Percentiles rank a stretch among this genome's conserved stretches.
Conservation (phyloP, 1,140 invertebrate species). For the Spodoptera litura region DNA sequence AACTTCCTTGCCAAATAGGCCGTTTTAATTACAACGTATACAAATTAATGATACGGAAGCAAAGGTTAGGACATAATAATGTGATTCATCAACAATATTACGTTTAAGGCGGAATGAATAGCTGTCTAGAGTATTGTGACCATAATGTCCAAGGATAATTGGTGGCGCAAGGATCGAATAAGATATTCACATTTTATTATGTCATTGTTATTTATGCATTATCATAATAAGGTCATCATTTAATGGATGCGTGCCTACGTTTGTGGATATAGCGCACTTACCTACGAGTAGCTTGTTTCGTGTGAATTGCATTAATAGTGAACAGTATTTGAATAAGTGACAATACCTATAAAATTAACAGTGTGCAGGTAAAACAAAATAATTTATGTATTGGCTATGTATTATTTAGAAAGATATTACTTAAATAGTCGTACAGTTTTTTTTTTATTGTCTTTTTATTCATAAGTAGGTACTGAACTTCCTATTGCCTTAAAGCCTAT, state of each 20-base stretch:
- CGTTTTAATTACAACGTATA: conserved; percentile 22
- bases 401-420: too few relatives aligned
- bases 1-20: neutral
- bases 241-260: neutral
- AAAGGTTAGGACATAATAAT: neutral
- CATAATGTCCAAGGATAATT: conserved; percentile 41
- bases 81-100: conserved; percentile 7
- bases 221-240: conserved; percentile 26
- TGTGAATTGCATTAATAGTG: neutral
- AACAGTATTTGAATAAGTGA: neutral
- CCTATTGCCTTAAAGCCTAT: too few relatives aligned
- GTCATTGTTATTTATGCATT: conserved; percentile 33
- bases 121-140: conserved; percentile 24
- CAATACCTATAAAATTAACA: too few relatives aligned
- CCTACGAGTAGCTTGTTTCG: neutral
- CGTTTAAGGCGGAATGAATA: conserved; percentile 28
- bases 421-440: too few relatives aligned
- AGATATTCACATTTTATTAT: conserved; percentile 38
- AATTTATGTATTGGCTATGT: too few relatives aligned
- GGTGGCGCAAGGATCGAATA: conserved; percentile 29
- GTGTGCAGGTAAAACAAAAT: too few relatives aligned
- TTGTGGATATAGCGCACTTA: neutral
- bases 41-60: conserved; percentile 43
- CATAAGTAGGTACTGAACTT: too few relatives aligned
- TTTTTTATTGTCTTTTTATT: too few relatives aligned